Evolutionary conservation across 2,797 vertebrate species (phyloP), one percentile per base, ranked within the genome.

Genomic region (Typhlichthys subterraneus): DNA sequence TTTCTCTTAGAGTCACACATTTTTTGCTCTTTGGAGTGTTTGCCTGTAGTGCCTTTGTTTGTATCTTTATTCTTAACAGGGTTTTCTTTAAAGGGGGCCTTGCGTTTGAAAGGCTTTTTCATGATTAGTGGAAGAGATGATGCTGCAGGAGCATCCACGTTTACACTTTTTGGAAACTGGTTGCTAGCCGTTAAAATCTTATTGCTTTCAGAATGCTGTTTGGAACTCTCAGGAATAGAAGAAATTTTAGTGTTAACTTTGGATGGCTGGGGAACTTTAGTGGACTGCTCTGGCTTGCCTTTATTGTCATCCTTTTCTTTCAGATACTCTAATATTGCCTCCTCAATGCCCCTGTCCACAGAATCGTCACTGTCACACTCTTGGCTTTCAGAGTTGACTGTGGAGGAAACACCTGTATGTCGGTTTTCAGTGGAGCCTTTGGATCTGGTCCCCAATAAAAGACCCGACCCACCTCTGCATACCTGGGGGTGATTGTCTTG

Each of bases 251-350:
- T 79, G 19, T 83, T 77, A 57, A 90, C 79, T 73, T 92, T 91
- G 17, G 87, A 73, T 7, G 83, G 63, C 3, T 77, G 87, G 12
- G 85, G 56, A 45, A 84, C 69, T 59, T 70, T 12, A 23, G 77
- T 57, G 58, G 82, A 79, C 0, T 80, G 84, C 52, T 93, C 92
- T 0, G 57, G 78, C 70, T 91, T 90, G 63, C 82, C 88, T 71
- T 94, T 93, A 67, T 91, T 88, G 73, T 91, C 91, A 69, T 88
- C 92, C 58, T 90, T 94, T 67, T 93, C 91, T 73, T 93, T 94
- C 65, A 99, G 85, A 77, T 98, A 98, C 82, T 99, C 96, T 53
- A 97, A 93, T 81, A 99, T 99, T 19, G 98, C 98, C 69, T 97
- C 95, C 74, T 99, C 98, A 1, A 99, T 99, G 58, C 92, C 96